These are phyloP conservation scores for Cyprinus carpio DNA, from an alignment of 2,113 vertebrate species.

Conservation along the genomic window DNA sequence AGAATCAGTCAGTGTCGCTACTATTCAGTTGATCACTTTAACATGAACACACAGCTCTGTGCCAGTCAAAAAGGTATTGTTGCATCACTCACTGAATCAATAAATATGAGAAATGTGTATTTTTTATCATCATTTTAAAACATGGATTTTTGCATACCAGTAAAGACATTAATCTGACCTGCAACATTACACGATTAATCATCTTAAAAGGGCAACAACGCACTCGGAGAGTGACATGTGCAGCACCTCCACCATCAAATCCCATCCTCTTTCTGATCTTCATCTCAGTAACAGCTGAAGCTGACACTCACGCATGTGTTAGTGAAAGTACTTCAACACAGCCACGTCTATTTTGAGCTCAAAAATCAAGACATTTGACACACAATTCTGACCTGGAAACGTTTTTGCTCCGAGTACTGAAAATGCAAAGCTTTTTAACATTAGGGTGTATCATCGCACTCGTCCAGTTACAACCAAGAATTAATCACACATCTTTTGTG, in stretches of 20 bases:
- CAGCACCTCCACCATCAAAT: not conserved
- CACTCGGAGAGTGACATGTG: not conserved
- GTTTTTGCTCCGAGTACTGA: not conserved
- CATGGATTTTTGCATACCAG: not conserved
- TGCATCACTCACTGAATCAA: constrained; percentile 1
- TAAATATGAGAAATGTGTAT: not conserved
- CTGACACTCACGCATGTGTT: not conserved
- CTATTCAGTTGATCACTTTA: not conserved
- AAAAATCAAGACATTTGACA: not conserved
- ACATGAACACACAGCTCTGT: not conserved
- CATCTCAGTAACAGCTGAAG: not conserved
- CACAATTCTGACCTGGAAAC: not conserved
- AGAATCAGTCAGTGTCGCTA: not conserved
- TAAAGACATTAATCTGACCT: not conserved
- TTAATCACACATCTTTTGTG: not conserved
- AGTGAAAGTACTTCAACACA: not conserved
- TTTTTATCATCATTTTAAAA: constrained; percentile 9
- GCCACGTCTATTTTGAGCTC: not conserved
- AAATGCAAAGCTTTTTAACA: not conserved
- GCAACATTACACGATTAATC: not conserved
- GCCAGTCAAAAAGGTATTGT: constrained; percentile 1
- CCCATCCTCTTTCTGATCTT: not conserved
- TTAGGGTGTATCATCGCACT: not conserved
- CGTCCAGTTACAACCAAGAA: not conserved
- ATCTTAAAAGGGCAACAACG: not conserved